phyloP scores from a whole-genome alignment of 2,888 invertebrate species.

The Cryptocephalus primarius region DNA sequence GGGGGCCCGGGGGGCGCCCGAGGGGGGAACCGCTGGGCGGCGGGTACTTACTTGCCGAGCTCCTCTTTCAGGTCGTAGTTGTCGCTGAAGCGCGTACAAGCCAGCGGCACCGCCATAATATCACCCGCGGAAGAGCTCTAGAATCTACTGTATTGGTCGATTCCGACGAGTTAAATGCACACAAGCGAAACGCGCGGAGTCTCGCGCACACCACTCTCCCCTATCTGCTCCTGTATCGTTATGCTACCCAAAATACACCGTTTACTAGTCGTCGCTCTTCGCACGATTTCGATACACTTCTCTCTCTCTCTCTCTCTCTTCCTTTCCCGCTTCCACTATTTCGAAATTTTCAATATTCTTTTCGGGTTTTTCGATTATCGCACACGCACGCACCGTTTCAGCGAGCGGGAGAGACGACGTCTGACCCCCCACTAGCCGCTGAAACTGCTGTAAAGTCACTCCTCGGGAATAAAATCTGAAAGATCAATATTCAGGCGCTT shows the following conservation, averaged over 20 bases:
- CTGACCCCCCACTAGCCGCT: conserved; percentile 18
- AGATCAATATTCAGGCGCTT: conserved; percentile 30
- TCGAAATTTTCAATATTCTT: no score
- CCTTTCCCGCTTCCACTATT: no score
- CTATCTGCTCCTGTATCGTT: conserved; percentile 7
- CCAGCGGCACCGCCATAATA: conserved; percentile 76
- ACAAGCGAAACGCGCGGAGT: conserved; percentile 16
- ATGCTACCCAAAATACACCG: conserved; percentile 24
- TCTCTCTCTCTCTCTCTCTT: no score
- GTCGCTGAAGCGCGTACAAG: conserved; percentile 97
- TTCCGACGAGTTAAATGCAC: conserved; percentile 21
- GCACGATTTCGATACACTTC: not conserved
- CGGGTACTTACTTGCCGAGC: conserved; percentile 85
- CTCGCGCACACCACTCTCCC: conserved; percentile 16
- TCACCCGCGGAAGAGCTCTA: conserved; percentile 24
- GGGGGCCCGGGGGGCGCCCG: no score
- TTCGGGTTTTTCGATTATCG: conserved; percentile 1
- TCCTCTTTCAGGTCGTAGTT: conserved; percentile 99
- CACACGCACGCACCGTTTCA: not conserved
- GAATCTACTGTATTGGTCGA: conserved; percentile 28
- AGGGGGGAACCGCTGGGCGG: no score
- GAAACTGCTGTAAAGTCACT: conserved; percentile 22
- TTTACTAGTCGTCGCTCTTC: not conserved
- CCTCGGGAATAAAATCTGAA: conserved; percentile 34
- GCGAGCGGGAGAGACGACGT: conserved; percentile 3